Evolutionary conservation across 2,888 invertebrate species (phyloP).

Genomic region (Clivina fossor): DNA sequence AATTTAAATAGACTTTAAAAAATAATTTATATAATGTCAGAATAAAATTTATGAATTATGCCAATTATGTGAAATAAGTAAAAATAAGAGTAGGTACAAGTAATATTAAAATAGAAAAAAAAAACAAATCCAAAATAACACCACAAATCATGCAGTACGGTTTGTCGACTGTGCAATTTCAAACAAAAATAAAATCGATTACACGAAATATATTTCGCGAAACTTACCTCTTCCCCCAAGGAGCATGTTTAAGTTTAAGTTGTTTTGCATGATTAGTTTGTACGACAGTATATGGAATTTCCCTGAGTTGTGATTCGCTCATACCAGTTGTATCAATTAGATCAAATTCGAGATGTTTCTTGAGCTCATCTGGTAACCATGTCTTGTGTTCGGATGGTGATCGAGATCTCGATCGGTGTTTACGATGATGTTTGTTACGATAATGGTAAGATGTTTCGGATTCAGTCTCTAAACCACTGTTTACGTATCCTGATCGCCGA

Average conservation of each 20-base stretch:
- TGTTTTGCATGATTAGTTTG: conserved; percentile 69
- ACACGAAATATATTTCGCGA: not conserved
- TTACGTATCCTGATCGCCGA: conserved; percentile 51
- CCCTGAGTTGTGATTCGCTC: conserved; percentile 82
- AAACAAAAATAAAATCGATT: not conserved
- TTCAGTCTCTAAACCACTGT: conserved; percentile 55
- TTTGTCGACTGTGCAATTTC: no score
- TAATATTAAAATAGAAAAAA: no score
- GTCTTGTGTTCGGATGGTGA: conserved; percentile 70
- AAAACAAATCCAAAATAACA: no score
- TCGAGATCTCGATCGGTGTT: conserved; percentile 62
- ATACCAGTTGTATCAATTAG: conserved; percentile 87
- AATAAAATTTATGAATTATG: no score
- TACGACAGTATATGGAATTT: conserved; percentile 87
- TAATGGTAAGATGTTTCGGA: conserved; percentile 52
- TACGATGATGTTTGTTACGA: conserved; percentile 49
- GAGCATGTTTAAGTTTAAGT: conserved; percentile 55
- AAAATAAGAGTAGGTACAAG: no score
- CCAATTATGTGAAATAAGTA: no score
- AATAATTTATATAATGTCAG: no score
- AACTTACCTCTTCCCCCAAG: conserved; percentile 38
- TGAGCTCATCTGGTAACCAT: conserved; percentile 74
- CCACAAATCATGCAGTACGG: no score
- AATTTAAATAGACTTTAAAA: no score
- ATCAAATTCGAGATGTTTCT: conserved; percentile 85